A percentile compares a stretch with the other conserved stretches of the same genome.
Conservation (phyloP, 2,888 invertebrate genomes). For the Microctonus brassicae region DNA sequence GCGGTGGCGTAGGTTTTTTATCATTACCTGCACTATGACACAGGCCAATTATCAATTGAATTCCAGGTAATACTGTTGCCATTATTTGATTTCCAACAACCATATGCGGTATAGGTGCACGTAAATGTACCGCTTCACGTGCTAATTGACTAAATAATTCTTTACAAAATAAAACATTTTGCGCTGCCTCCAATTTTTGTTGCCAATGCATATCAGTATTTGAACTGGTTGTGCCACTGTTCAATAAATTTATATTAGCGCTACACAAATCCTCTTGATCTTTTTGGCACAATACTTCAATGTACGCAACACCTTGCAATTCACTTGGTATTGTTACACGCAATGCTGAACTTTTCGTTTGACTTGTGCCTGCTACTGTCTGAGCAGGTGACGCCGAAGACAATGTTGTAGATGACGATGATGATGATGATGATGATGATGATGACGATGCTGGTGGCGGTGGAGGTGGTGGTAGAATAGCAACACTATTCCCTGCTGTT, state of each 20-base stretch:
- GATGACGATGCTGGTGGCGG: background rate
- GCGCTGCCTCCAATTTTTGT: conserved; percentile 95
- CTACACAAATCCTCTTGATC: conserved; percentile 93
- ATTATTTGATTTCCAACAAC: conserved; percentile 98
- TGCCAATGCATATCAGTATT: conserved; percentile 92
- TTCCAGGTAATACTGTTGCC: conserved; percentile 93
- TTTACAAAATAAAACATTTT: conserved; percentile 97
- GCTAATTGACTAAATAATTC: conserved; percentile 95
- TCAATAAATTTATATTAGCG: conserved; percentile 83
- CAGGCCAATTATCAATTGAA: conserved; percentile 91
- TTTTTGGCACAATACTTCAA: conserved; percentile 95
- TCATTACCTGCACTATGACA: conserved; percentile 85
- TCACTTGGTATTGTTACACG: conserved; percentile 94
- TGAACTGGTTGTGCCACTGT: conserved; percentile 80
- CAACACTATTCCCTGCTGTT: background rate
- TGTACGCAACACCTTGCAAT: conserved; percentile 95
- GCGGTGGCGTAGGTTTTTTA: conserved; percentile 71
- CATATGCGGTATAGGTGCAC: conserved; percentile 95
- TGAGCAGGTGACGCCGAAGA: background rate
- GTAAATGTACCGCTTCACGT: conserved; percentile 93
- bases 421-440: background rate
- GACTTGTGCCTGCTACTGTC: background rate
- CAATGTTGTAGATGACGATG: background rate
- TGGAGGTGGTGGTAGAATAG: background rate
- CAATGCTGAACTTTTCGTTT: conserved; percentile 80